Conservation (phyloP, 1,140 invertebrate genomes). For the Drosophila miranda region DNA sequence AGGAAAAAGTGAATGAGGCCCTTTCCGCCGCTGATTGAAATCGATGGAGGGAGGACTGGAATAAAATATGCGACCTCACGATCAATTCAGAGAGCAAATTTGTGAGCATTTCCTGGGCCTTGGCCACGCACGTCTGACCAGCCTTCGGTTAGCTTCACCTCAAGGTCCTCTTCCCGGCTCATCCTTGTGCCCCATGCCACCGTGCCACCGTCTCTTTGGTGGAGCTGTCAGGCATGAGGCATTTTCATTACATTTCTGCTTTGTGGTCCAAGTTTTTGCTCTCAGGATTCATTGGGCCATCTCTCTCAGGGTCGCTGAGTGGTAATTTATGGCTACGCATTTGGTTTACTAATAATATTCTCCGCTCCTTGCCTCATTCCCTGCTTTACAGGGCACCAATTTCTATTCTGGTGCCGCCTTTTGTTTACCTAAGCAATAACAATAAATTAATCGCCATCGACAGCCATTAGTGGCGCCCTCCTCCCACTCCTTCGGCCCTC, state of each 20-base stretch:
- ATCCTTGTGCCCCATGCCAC: background rate
- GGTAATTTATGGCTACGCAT: constrained; percentile 80
- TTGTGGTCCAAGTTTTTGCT: constrained; percentile 31
- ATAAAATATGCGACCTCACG: constrained; percentile 75
- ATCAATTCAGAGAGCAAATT: constrained; percentile 75
- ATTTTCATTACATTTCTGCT: constrained; percentile 67
- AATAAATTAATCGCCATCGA: constrained; percentile 74
- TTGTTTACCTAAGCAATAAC: constrained; percentile 80
- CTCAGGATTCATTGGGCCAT: constrained; percentile 65
- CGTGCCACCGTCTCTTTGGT: constrained; percentile 1
- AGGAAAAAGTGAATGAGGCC: constrained; percentile 16
- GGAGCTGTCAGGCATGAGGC: constrained; percentile 48
- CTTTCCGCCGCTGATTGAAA: constrained; percentile 66
- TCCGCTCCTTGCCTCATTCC: background rate
- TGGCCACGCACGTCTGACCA: constrained; percentile 65
- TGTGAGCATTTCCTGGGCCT: constrained; percentile 56
- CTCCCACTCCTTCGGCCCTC: constrained; percentile 26
- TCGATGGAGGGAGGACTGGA: constrained; percentile 12
- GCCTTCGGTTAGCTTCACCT: constrained; percentile 18
- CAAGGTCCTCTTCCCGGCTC: constrained; percentile 14
- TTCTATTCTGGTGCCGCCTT: constrained; percentile 56
- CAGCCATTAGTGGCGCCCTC: constrained; percentile 55
- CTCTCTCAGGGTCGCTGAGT: constrained; percentile 45
- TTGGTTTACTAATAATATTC: constrained; percentile 75
- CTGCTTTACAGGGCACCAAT: constrained; percentile 11